Conservation (phyloP, 2,888 invertebrate genomes). For the Acrobasis consociella region DNA sequence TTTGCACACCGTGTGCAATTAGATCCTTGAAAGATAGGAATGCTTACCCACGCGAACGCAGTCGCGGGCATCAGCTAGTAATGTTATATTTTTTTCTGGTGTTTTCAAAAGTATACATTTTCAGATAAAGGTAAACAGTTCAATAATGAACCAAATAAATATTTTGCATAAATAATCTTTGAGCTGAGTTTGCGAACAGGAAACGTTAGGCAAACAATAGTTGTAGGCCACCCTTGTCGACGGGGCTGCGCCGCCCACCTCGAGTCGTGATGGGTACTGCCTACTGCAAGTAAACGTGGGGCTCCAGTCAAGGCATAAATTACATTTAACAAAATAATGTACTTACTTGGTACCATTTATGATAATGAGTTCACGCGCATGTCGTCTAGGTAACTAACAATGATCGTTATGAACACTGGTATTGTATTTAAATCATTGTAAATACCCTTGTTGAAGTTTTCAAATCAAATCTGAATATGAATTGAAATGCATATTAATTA, state of each 20-base stretch:
- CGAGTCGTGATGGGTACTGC: conserved; percentile 66
- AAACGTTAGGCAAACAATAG: conserved; percentile 72
- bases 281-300: conserved; percentile 50
- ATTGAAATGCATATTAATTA: neutral
- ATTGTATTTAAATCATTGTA: conserved; percentile 1
- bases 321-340: conserved; percentile 3
- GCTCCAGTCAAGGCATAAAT: conserved; percentile 25
- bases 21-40: too few species aligned
- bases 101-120: too few species aligned
- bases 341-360: conserved; percentile 1
- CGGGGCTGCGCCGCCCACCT: conserved; percentile 62
- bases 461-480: neutral
- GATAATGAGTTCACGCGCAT: conserved; percentile 13
- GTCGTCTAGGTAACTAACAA: conserved; percentile 11
- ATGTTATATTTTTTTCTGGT: neutral
- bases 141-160: neutral
- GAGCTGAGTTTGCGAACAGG: conserved; percentile 53
- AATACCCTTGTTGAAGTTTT: conserved; percentile 6
- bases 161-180: conserved; percentile 24
- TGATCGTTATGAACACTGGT: neutral
- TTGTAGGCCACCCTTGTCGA: conserved; percentile 69
- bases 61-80: too few species aligned
- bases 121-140: too few species aligned
- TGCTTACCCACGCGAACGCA: too few species aligned
- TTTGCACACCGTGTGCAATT: too few species aligned